Percentiles rank a stretch among this genome's conserved stretches.
phyloP scores from a whole-genome alignment of 2,113 vertebrate genomes.

The Desmodus rotundus region DNA sequence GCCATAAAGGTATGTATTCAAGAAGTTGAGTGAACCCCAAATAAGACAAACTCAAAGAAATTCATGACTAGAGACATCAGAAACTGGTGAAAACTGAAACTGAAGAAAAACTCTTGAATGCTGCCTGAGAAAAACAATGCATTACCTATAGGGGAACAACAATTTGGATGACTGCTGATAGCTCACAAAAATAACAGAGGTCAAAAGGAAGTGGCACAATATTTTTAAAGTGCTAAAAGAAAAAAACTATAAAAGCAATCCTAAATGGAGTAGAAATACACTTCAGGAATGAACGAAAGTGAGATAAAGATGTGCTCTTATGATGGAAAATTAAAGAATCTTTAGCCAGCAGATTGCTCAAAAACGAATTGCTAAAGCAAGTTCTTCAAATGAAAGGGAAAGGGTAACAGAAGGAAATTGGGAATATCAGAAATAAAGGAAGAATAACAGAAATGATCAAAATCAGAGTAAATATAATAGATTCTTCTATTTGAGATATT shows the following conservation, averaged over 20 bases:
- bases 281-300: constrained; percentile 8
- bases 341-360: not conserved
- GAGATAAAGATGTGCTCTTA: not conserved
- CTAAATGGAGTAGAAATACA: not conserved
- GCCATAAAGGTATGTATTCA: not conserved
- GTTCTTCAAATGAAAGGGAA: not conserved
- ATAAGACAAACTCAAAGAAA: constrained; percentile 30
- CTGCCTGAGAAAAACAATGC: not conserved
- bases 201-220: not conserved
- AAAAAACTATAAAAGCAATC: not conserved
- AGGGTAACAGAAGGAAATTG: constrained; percentile 1
- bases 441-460: not conserved
- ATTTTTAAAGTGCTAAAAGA: constrained; percentile 3
- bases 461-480: not conserved
- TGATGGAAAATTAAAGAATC: not conserved
- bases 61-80: not conserved
- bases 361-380: constrained; percentile 5
- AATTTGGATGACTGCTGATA: not conserved
- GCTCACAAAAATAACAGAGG: not conserved
- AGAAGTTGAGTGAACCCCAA: constrained; percentile 15
- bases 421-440: constrained; percentile 5
- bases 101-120: constrained; percentile 22
- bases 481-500: not conserved
- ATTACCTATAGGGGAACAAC: not conserved
- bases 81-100: constrained; percentile 2